Base-by-base conservation (phyloP, 2,113 vertebrate species). In the Laticauda laticaudata region DNA sequence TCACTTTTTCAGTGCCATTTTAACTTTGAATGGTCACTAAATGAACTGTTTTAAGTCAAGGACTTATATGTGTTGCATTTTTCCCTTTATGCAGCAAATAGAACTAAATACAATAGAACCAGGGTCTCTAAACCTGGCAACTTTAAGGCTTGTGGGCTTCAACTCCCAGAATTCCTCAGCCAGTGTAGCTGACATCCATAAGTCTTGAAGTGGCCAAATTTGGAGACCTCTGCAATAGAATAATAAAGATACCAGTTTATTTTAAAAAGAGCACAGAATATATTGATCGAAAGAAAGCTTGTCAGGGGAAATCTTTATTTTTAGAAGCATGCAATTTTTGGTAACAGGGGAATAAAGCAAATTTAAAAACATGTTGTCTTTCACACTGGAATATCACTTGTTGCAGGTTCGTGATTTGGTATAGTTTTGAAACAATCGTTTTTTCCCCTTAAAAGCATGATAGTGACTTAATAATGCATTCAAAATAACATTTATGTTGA, bases 321-420 rank as follows among this genome's bases (percentile, higher is more conserved):
- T 90, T 93, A 87, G 92, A 93, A 54, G 45, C 75, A 87, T 86
- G 57, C 45, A 53, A 51, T 64, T 34, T 87, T 87, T 55, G 75
- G 64, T 53, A 87, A 26, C 81, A 53, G 21, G 69, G 75, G 88
- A 93, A 90, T 86, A 43, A 85, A 92, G 56, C 29, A 85, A 57
- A 89, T 34, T 54, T 90, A 81, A 93, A 93, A 90, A 75, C 88
- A 86, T 86, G 75, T 87, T 93, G 69, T 87, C 56, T 48, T 64
- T n/a, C 24, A 89, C 88, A 90, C 2, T 64, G 29, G 12, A 86
- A 86, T 86, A 61, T 61, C 45, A 53, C 53, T 48, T 86, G 26
- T 86, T 90, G 75, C 43, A 90, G n/a, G 43, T 51, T 85, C 55
- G 39, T 45, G 89, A 51, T 55, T 89, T 34, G 34, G 34, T 43